phyloP scores from a whole-genome alignment of 23 tunicate genomes.

The Trididemnum miniatum region DNA sequence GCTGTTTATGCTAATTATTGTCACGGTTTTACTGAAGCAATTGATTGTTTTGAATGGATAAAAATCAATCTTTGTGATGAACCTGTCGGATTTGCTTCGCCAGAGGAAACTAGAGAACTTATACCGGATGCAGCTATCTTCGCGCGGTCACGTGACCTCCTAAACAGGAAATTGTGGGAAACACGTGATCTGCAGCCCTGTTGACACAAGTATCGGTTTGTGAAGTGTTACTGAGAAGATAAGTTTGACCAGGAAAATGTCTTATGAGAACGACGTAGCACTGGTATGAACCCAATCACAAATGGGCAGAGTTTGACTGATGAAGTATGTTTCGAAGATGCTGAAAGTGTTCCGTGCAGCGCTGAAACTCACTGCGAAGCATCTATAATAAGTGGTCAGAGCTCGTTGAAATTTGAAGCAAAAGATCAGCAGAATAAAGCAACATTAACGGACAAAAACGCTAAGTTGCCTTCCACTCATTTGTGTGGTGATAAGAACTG shows the following conservation, averaged over 20 bases:
- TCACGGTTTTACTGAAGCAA: too few relatives aligned
- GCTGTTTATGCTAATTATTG: too few relatives aligned
- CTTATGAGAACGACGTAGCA: not conserved
- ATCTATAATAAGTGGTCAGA: not conserved
- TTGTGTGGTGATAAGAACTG: too few relatives aligned
- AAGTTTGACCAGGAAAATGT: not conserved
- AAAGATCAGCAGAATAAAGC: not conserved
- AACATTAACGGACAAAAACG: too few relatives aligned
- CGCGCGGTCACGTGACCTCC: slow-evolving; percentile 30
- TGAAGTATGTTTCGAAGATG: not conserved
- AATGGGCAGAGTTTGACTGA: not conserved
- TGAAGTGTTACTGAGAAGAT: not conserved
- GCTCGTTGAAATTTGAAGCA: not conserved
- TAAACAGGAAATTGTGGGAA: slow-evolving; percentile 33
- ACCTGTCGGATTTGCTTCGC: slow-evolving; percentile 20
- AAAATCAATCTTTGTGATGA: not conserved
- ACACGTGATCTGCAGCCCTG: slow-evolving; percentile 32
- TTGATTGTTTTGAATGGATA: not conserved
- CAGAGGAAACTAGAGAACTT: slow-evolving; percentile 21
- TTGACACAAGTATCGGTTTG: not conserved
- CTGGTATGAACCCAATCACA: not conserved
- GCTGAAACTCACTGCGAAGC: not conserved
- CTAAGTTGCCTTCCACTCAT: too few relatives aligned
- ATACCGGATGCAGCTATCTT: slow-evolving; percentile 30
- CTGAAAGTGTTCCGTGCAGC: not conserved